A percentile compares a stretch with the other conserved stretches of the same genome.
Conservation (phyloP, 1,140 invertebrate genomes). For the Caerostris extrusa region DNA sequence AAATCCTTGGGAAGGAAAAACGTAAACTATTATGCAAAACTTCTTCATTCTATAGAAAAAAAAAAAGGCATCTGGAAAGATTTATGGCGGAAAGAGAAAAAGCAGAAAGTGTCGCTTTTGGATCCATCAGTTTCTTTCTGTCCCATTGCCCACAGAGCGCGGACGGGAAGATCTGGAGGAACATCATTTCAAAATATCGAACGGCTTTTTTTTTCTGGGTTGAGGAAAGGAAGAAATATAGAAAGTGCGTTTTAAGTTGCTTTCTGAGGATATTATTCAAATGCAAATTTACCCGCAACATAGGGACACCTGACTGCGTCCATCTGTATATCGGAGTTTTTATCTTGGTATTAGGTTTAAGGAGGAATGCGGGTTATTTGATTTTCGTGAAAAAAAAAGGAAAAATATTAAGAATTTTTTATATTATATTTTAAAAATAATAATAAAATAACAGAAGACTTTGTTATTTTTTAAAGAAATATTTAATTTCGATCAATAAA, state of each 20-base stretch:
- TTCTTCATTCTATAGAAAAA: background rate
- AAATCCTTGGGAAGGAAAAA: background rate
- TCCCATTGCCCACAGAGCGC: constrained; percentile 20
- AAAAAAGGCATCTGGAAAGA: background rate
- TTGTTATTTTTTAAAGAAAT: too few relatives aligned
- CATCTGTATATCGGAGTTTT: background rate
- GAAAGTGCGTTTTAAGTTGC: constrained; percentile 28
- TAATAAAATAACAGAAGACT: too few relatives aligned
- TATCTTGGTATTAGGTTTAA: background rate
- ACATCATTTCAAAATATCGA: constrained; percentile 42
- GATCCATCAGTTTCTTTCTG: constrained; percentile 35
- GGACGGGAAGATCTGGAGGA: constrained; percentile 14
- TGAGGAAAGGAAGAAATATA: constrained; percentile 7
- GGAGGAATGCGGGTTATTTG: too few relatives aligned
- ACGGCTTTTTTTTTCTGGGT: background rate
- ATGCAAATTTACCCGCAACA: background rate
- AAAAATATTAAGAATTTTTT: too few relatives aligned
- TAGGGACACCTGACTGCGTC: background rate
- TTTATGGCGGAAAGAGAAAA: constrained; percentile 32
- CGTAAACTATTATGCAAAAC: constrained; percentile 39
- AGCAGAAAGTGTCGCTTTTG: constrained; percentile 38
- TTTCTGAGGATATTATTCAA: constrained; percentile 8
- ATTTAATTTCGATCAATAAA: too few relatives aligned
- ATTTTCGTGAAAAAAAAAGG: too few relatives aligned
- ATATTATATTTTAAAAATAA: too few relatives aligned